These are phyloP conservation scores for Aleiodes alternator DNA, from an alignment of 2,888 invertebrate species.

Conservation along the genomic window DNA sequence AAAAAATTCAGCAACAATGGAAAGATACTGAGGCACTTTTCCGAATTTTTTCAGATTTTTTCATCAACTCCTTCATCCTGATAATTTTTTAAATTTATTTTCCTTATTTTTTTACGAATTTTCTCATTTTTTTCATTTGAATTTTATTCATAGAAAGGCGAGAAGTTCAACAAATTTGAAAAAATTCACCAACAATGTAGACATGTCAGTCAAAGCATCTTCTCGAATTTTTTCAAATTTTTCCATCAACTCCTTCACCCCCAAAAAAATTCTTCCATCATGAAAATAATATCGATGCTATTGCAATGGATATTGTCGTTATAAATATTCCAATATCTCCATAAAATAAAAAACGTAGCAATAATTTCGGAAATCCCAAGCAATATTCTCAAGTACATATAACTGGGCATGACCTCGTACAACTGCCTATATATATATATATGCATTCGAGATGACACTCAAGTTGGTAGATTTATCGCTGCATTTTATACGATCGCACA, in stretches of 20 bases:
- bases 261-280: background rate
- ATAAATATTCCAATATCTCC: background rate
- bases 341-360: conserved; percentile 16
- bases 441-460: conserved; percentile 28
- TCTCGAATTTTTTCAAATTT: too few species aligned
- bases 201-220: too few species aligned
- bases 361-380: conserved; percentile 20
- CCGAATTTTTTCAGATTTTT: too few species aligned
- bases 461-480: conserved; percentile 33
- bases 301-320: background rate
- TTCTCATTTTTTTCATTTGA: too few species aligned
- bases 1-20: too few species aligned
- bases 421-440: conserved; percentile 10
- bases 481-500: conserved; percentile 26
- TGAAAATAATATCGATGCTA: background rate
- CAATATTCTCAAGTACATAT: conserved; percentile 19
- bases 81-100: too few species aligned
- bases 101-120: too few species aligned
- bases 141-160: too few species aligned
- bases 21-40: too few species aligned
- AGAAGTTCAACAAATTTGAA: too few species aligned
- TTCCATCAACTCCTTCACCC: background rate
- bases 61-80: too few species aligned
- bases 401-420: conserved; percentile 20
- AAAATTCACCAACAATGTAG: too few species aligned